phyloP scores from a whole-genome alignment of 2,888 invertebrate species.

The Ariolimax columbianus region DNA sequence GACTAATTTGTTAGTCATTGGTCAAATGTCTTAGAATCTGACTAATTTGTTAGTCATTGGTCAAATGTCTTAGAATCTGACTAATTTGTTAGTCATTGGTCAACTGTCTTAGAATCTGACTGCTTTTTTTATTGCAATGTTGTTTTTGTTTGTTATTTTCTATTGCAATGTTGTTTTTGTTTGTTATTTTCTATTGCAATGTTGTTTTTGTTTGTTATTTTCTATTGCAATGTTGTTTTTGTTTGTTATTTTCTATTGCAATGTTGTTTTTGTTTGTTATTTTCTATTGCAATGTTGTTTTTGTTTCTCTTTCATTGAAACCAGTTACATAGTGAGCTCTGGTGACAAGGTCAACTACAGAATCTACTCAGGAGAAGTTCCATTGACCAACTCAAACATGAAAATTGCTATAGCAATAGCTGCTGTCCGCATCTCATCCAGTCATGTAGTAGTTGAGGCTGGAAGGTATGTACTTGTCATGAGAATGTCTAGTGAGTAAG shows the following conservation, averaged over 20 bases:
- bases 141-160: no score
- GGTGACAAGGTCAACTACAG: constrained; percentile 60
- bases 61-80: no score
- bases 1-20: no score
- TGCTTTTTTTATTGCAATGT: no score
- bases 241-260: no score
- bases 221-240: not conserved
- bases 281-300: not conserved
- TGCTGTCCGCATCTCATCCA: constrained; percentile 82
- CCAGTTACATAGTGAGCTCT: not conserved
- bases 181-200: not conserved
- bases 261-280: no score
- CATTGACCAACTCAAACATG: constrained; percentile 56
- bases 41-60: no score
- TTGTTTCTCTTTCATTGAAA: not conserved
- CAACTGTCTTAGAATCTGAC: no score
- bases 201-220: no score
- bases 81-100: no score
- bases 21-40: no score
- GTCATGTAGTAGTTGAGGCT: constrained; percentile 78
- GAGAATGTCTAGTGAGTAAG: not conserved
- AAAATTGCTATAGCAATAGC: constrained; percentile 84
- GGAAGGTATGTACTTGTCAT: constrained; percentile 64
- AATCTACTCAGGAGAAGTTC: constrained; percentile 62
- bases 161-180: not conserved